Percentiles rank a stretch among this genome's conserved stretches.
Evolutionary conservation across 2,113 vertebrate species (phyloP).

Genomic region (Lipotes vexillifer): DNA sequence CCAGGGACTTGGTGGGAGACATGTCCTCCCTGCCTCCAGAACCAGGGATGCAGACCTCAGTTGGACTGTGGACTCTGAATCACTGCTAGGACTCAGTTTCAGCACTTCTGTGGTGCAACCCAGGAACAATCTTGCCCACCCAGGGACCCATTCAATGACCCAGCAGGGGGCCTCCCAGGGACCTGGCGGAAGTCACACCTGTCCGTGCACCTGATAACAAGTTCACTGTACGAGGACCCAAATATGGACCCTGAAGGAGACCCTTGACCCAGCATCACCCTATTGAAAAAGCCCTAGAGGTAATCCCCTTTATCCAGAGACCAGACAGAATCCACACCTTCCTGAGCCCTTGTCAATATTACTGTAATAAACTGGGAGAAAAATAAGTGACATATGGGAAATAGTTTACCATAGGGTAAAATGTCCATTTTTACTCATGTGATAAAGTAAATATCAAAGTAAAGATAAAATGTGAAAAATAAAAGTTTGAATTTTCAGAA

Average conservation of each 20-base stretch:
- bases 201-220: background rate
- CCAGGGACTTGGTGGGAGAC: background rate
- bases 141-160: background rate
- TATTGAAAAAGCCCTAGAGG: background rate
- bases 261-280: background rate
- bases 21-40: background rate
- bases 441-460: background rate
- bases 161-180: too few species aligned
- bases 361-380: background rate
- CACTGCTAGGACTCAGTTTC: background rate
- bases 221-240: too few species aligned
- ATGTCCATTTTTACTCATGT: background rate
- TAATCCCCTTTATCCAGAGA: background rate
- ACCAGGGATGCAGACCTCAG: background rate
- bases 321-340: background rate
- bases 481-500: background rate
- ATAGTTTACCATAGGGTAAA: background rate
- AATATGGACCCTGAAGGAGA: background rate
- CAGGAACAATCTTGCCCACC: too few species aligned
- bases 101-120: background rate
- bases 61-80: background rate
- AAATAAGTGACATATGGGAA: background rate
- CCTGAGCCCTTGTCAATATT: background rate
- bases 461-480: background rate
- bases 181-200: background rate